Evolutionary conservation across 2,888 invertebrate species (phyloP).

Genomic region (Blastobasis lacticolella): DNA sequence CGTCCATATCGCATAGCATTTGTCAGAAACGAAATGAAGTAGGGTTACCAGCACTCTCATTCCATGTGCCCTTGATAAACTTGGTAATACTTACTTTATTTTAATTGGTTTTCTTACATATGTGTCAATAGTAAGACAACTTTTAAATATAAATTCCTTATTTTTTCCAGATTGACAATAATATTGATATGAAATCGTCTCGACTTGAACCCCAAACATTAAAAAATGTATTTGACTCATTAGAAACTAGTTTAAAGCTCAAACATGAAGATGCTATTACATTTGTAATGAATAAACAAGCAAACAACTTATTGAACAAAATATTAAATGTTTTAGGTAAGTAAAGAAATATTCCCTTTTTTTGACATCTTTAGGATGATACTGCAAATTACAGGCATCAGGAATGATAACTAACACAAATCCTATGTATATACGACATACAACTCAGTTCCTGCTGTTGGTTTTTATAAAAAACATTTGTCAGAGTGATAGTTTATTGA

Average conservation of each 20-base stretch:
- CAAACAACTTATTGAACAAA: conserved; percentile 11
- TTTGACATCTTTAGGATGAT: too few relatives aligned
- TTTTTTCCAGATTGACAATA: conserved; percentile 18
- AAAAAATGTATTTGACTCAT: conserved; percentile 27
- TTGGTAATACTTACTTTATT: conserved; percentile 19
- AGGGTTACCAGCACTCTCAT: conserved; percentile 28
- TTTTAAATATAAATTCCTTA: too few relatives aligned
- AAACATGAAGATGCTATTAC: conserved; percentile 30
- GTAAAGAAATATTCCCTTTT: too few relatives aligned
- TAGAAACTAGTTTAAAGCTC: conserved; percentile 36
- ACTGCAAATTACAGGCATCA: too few relatives aligned
- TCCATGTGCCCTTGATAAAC: conserved; percentile 19
- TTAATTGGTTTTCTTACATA: background rate
- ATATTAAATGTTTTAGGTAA: conserved; percentile 22
- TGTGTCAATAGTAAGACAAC: background rate
- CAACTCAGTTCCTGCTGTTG: too few relatives aligned
- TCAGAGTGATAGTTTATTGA: background rate
- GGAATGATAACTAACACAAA: too few relatives aligned
- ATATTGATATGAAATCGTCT: too few relatives aligned
- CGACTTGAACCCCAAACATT: conserved; percentile 19
- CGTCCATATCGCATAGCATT: conserved; percentile 28
- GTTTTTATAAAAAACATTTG: too few relatives aligned
- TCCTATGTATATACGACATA: too few relatives aligned
- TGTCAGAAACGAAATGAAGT: conserved; percentile 31
- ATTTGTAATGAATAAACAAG: conserved; percentile 19